Evolutionary conservation across 2,113 vertebrate genomes (phyloP), one percentile per base, ranked within the genome.

Genomic region (Syngnathus typhle): DNA sequence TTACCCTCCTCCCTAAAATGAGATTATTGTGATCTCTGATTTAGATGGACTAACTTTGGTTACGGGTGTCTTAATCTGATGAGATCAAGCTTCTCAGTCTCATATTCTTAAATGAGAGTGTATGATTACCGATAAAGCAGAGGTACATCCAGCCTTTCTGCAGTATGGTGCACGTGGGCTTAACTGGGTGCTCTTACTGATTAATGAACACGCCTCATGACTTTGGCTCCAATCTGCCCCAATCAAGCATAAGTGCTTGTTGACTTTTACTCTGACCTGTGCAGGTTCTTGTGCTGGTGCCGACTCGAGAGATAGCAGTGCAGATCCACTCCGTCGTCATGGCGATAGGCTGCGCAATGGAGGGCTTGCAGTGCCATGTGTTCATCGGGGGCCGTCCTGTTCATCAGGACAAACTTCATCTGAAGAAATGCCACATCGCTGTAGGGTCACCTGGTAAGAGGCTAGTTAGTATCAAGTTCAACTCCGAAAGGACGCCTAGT

Each of bases 281-380:
- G 27, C 87, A 99, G 97, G 95, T 98, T 32, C 88, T 99, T 37
- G 90, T 99, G 68, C 79, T 99, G 89, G 97, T 96, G 16, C 97
- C 97, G 0, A 99, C 97, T 0, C 92, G 97, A 49, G 97, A 99
- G 89, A 99, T 99, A 3, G 97, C 97, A 0, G 95, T 99, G 71
- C 97, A 99, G 91, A 98, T 99, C 73, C 97, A 99, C 75, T 92
- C 95, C 0, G 97, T 98, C 2, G 91, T 98, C 69, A 94, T 93
- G 54, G 86, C 94, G 0, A 93, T 99, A 6, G 97, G 96, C 41
- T 90, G 93, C 2, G 91, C 93, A 63, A 93, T 98, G 93, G 96
- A 98, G 69, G 94, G 95, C 0, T 79, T 99, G 73, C 87, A 96
- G 36, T 98, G 96, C 77, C 96, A 98, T 0, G 95, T 97, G 4